Percentiles rank a stretch among this genome's conserved stretches.
Conservation (phyloP, 2,797 vertebrate species). For the Hybognathus amarus region DNA sequence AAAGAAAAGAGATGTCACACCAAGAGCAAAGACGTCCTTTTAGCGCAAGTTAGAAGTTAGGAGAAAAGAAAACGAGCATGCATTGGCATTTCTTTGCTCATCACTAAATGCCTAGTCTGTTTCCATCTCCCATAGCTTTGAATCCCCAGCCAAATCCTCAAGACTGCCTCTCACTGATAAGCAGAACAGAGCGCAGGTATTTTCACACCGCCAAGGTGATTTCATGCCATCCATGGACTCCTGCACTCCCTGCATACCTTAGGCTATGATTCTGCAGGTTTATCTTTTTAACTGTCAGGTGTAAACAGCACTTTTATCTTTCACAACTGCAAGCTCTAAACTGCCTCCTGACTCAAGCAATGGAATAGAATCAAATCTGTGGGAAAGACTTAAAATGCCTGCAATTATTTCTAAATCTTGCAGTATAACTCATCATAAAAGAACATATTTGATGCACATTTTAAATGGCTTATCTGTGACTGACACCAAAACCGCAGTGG, state of each 20-base stretch:
- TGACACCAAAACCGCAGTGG: not conserved
- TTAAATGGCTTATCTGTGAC: conserved; percentile 18
- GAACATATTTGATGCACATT: not conserved
- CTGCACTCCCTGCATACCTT: conserved; percentile 37
- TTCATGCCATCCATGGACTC: conserved; percentile 43
- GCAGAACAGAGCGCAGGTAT: conserved; percentile 44
- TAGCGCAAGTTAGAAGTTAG: not conserved
- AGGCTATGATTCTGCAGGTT: conserved; percentile 25
- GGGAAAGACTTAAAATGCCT: conserved; percentile 10
- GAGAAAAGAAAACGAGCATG: not conserved
- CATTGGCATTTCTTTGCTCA: conserved; percentile 34
- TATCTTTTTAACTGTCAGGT: conserved; percentile 37
- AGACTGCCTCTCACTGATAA: conserved; percentile 56
- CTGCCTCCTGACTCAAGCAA: conserved; percentile 10
- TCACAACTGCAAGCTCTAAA: conserved; percentile 19
- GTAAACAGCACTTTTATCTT: conserved; percentile 41
- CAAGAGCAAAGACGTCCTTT: not conserved
- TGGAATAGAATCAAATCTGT: not conserved
- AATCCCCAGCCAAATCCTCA: conserved; percentile 58
- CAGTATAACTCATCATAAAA: conserved; percentile 17
- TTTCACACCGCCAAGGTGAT: conserved; percentile 53
- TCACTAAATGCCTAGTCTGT: conserved; percentile 46
- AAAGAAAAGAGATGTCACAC: not conserved
- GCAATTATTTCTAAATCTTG: conserved; percentile 18
- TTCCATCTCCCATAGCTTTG: conserved; percentile 36